Base-by-base conservation (phyloP, 1,140 invertebrate species). In the Hycleus cichorii region DNA sequence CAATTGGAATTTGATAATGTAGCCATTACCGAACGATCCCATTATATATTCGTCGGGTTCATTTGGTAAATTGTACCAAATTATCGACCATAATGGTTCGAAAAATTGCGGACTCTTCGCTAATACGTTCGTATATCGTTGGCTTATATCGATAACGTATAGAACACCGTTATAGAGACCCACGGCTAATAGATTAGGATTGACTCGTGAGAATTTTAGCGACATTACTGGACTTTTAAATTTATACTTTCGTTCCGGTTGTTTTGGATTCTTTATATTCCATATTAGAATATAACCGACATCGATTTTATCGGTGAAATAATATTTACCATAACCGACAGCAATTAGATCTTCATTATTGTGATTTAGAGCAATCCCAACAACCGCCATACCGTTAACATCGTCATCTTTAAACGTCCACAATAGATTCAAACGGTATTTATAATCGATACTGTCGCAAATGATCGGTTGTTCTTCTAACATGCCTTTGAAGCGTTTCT, bases 251-350 rank as follows among this genome's bases (percentile, higher is more conserved):
- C 84, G 78, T 69, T 92, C 92, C 0, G 91, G 91, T 65, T 87
- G 84, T 7, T 83, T 82, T 0, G 91, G 91, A 74, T 93, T 94
- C 76, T 95, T 95, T 0, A 91, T 83, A 60, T 81, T 85, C 87
- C 88, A 95, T 59, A 93, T 77, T 46, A 86, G 80, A 1, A 94
- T 76, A n/a, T 87, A 64, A 1, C 90, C 89, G 47, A 75, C 72
- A 1, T 73, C 58, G 7, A 59, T 72, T 3, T 60, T 61, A 39
- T 81, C 77, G 3, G 74, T 71, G 64, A 76, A 81, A 46, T 76
- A 76, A 58, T 77, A 84, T 56, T 83, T 79, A 1, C 84, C 87
- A 60, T 89, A 86, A n/a, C 79, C 85, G 1, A 85, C 84, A 0
- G 87, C 87, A 10, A 89, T 62, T 1, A 90, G 75, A 59, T 83